Evolutionary conservation across 2,113 vertebrate genomes (phyloP), one percentile per base, ranked within the genome.

Genomic region (Struthio camelus): DNA sequence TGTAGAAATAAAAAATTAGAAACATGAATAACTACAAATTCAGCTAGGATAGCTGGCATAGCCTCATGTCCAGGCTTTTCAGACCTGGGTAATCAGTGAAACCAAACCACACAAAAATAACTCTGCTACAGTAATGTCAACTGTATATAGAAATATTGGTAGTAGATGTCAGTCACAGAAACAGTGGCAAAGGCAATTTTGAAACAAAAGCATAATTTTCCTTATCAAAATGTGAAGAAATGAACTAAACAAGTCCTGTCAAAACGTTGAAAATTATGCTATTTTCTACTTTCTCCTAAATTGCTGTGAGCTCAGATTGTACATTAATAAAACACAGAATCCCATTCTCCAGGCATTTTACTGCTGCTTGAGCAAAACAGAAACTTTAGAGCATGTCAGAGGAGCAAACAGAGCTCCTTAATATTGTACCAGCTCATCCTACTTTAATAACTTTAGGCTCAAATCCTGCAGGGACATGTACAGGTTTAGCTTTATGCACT

Each of bases 121-220:
- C 87, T 82, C 18, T 73, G 24, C 28, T 77, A 12, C 20, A 62
- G 9, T 67, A 80, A 22, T 85, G 11, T 25, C 82, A 66, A 72
- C 76, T 1, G 2, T 56, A 34, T 64, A 56, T 6, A 46, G 59
- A 92, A 73, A 38, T 30, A 65, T 13, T 92, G 32, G 19, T n/a
- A 80, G 17, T 51, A 67, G 38, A 67, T 73, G 24, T 61, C 58
- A 89, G 56, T 72, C 62, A 58, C 9, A 14, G n/a, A 92, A 97
- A 69, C 64, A 32, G 19, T 84, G 14, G 32, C 78, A 90, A 89
- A 91, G 20, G 32, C 54, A 78, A 51, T 91, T 94, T 69, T 7
- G 4, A 85, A 93, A 93, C 87, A 66, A 90, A 94, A 94, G 59
- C 14, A 65, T 76, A 83, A 72, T 92, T 95, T 95, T 93, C 42